Base-by-base conservation (phyloP, 2,113 vertebrate species). In the Holacanthus passer region DNA sequence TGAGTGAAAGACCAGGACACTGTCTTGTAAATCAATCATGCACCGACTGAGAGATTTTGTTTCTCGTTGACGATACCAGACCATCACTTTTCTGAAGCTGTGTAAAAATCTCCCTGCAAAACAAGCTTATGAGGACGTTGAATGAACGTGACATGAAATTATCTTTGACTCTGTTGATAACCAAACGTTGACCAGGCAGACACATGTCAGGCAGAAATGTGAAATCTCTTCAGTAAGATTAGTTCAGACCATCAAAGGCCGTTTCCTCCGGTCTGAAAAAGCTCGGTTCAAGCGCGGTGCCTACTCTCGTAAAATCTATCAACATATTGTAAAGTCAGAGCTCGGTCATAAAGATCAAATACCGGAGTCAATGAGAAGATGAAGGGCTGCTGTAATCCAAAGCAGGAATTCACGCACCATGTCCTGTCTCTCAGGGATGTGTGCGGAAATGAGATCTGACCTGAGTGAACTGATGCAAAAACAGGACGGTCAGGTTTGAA, bases 261-360 rank as follows among this genome's bases (percentile, higher is more conserved):
- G 67, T 66, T 81, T 84, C 62, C 41, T 65, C 29, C 14, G 0
- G 39, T 48, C 48, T 19, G 50, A 72, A 72, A 79, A 71, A 53
- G n/a, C 59, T 76, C 35, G 37, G 68, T n/a, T 31, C 37, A 31
- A 64, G 76, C 63, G 41, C 70, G 71, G 59, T 43, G 80, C 62
- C 79, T 55, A 4, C 78, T 75, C 79, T 82, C 64, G 50, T 90
- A 89, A 91, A 91, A 87, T 79, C 89, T 71, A 91, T 91, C 88
- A 90, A 59, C 87, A 68, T 85, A 83, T 84, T 85, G 59, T 83
- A 83, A 91, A 92, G 79, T 79, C 79, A 70, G 43, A 86, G 83
- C 68, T 45, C 10, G 37, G 83, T 60, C 84, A 43, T 82, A 79
- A 90, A 92, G 85, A 93, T 91, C 85, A 92, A 88, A 91, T 67